A percentile compares a stretch with the other conserved stretches of the same genome.
Conservation (phyloP, 2,888 invertebrate genomes). For the Netelia fuscicornis region DNA sequence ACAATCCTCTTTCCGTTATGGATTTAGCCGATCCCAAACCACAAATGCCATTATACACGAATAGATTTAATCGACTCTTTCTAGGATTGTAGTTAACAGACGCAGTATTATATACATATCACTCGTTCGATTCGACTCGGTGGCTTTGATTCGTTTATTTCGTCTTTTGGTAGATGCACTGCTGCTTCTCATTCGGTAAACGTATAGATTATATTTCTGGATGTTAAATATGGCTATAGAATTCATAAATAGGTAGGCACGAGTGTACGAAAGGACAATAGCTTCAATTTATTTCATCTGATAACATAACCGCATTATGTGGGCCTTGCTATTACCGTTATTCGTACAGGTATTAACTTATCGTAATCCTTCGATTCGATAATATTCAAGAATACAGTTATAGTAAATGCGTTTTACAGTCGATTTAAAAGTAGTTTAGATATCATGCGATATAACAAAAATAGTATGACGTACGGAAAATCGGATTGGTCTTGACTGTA, state of each 20-base stretch:
- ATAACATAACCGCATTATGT: conserved; percentile 10
- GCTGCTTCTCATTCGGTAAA: background rate
- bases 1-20: conserved; percentile 13
- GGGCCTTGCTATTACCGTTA: conserved; percentile 33
- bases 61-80: conserved; percentile 37
- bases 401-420: background rate
- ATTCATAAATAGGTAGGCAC: conserved; percentile 2
- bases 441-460: too few species aligned
- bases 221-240: background rate
- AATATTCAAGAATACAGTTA: background rate
- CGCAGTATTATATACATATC: conserved; percentile 19
- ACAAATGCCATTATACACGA: conserved; percentile 35
- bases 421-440: conserved; percentile 9
- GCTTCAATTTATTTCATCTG: conserved; percentile 29
- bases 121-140: conserved; percentile 23
- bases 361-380: background rate
- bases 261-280: conserved; percentile 27
- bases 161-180: background rate
- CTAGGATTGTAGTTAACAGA: conserved; percentile 7
- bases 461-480: background rate
- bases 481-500: background rate
- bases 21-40: conserved; percentile 21
- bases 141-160: background rate
- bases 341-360: conserved; percentile 17
- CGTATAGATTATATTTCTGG: conserved; percentile 8